Percentiles rank a stretch among this genome's conserved stretches.
Evolutionary conservation across 2,113 vertebrate genomes (phyloP).

Genomic region (Sinocyclocheilus grahami): DNA sequence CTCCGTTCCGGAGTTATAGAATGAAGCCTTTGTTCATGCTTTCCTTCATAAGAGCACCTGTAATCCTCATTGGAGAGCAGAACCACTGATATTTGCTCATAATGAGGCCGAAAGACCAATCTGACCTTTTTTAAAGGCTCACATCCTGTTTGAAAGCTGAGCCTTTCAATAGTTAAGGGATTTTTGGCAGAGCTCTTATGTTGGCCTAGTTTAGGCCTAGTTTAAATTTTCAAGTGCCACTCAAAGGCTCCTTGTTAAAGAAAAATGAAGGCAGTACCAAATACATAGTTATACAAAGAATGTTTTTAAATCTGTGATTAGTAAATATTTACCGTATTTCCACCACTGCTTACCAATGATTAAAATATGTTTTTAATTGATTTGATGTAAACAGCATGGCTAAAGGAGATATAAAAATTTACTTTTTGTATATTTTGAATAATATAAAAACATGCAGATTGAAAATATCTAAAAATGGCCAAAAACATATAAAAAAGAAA

Average conservation of each 20-base stretch:
- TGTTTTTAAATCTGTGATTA: not conserved
- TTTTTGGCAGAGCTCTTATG: constrained; percentile 31
- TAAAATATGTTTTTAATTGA: not conserved
- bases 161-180: constrained; percentile 36
- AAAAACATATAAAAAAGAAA: not conserved
- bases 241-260: constrained; percentile 15
- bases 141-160: constrained; percentile 47
- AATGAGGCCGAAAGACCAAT: constrained; percentile 46
- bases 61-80: constrained; percentile 41
- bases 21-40: constrained; percentile 53
- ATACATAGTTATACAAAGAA: not conserved
- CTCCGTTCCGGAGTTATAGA: constrained; percentile 43
- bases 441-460: not conserved
- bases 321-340: constrained; percentile 21
- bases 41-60: constrained; percentile 53
- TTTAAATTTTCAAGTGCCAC: constrained; percentile 30
- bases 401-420: not conserved
- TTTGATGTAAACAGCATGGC: no score
- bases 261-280: not conserved
- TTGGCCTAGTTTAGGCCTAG: constrained; percentile 18
- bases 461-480: not conserved
- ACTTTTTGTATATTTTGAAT: not conserved
- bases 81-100: constrained; percentile 46
- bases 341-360: not conserved
- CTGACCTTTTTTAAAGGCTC: constrained; percentile 44